A percentile compares a stretch with the other conserved stretches of the same genome.
These are phyloP conservation scores for Ambastaia sidthimunki DNA, from an alignment of 2,797 vertebrate species.

Conservation along the genomic window DNA sequence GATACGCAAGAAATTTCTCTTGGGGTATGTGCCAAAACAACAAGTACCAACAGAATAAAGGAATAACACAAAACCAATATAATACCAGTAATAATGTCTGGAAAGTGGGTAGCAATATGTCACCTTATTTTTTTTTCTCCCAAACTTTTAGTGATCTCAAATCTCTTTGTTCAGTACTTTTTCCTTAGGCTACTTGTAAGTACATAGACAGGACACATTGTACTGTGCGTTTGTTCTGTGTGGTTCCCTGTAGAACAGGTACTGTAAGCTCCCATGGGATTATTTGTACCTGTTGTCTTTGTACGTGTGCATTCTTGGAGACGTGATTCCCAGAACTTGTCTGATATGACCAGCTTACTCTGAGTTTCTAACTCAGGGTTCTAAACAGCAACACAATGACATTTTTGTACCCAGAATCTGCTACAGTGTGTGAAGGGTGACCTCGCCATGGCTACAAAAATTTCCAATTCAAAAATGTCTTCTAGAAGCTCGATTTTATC, in stretches of 20 bases:
- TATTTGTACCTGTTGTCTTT: conserved; percentile 15
- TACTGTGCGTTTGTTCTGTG: neutral
- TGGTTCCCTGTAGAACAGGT: neutral
- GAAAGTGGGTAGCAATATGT: too few relatives aligned
- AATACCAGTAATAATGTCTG: too few relatives aligned
- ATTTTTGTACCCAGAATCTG: neutral
- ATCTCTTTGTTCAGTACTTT: neutral
- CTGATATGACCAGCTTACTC: conserved; percentile 8
- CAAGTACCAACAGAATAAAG: neutral
- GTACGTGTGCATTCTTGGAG: conserved; percentile 11
- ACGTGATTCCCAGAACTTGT: conserved; percentile 18
- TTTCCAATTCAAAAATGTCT: neutral
- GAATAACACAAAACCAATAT: too few relatives aligned
- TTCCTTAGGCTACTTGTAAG: neutral
- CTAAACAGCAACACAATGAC: neutral
- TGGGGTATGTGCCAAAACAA: neutral
- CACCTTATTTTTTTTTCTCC: too few relatives aligned
- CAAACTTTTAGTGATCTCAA: neutral
- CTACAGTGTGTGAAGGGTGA: neutral
- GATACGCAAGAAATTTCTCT: too few relatives aligned
- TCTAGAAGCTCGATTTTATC: neutral
- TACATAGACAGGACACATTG: too few relatives aligned
- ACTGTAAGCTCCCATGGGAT: neutral
- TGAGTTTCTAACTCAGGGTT: neutral
- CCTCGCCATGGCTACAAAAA: neutral